Evolutionary conservation across 2,113 vertebrate genomes (phyloP), one percentile per base, ranked within the genome.

Genomic region (Rhinopithecus roxellana): DNA sequence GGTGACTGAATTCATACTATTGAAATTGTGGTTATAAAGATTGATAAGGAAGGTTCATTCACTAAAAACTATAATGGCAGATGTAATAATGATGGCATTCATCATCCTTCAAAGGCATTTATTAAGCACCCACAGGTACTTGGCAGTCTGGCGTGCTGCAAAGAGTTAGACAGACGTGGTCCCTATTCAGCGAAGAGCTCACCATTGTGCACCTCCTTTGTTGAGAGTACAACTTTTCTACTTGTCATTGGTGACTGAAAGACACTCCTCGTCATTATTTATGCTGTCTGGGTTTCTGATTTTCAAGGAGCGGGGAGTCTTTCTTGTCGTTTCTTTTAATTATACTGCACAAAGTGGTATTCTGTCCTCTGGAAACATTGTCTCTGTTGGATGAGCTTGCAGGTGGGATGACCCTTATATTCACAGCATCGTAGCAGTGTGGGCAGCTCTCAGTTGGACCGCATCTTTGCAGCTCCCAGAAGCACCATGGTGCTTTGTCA

Each of bases 11-110:
- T 98, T 97, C 93, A 93, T 89, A 72, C 89, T 48, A 43, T 93
- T 95, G 93, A 95, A 96, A 90, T 79, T 2, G 22, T 79, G 94
- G 81, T 95, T 97, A n/a, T 84, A 96, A 97, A 97, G 96, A 94
- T 96, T 96, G 97, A 98, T 97, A 91, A 97, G 92, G 97, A 96
- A 95, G 89, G 96, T 79, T 96, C 97, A 96, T 98, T 98, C 97
- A 98, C 92, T 72, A 90, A 97, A 95, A 94, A 81, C 32, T 80
- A 78, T 64, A 95, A 93, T 96, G 98, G 96, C 96, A 98, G 96
- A 95, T 96, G 81, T 74, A 97, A 97, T 96, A 95, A 93, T 90
- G 97, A 96, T 30, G 40, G 96, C 78, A 97, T 98, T 98, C 96
- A 98, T 75, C 97, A 45, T 5, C 89, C 20, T 45, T 94, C 97